Evolutionary conservation across 2,797 vertebrate genomes (phyloP).

Genomic region (Synaphobranchus kaupii): DNA sequence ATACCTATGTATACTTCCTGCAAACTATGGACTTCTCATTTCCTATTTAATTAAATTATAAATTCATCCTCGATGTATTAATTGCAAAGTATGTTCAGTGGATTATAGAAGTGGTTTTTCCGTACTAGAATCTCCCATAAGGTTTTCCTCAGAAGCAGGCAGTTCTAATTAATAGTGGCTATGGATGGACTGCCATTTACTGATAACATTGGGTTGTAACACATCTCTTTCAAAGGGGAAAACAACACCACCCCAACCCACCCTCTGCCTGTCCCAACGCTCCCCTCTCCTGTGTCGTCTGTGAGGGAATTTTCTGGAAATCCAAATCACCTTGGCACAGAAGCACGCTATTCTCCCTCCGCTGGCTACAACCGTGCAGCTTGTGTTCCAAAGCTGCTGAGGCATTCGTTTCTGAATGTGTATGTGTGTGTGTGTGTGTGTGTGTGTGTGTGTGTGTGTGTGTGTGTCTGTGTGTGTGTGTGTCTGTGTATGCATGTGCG

Average conservation of each 20-base stretch:
- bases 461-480: neutral
- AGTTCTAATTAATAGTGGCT: conserved; percentile 49
- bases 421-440: neutral
- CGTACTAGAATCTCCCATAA: conserved; percentile 41
- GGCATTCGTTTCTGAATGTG: conserved; percentile 31
- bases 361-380: conserved; percentile 28
- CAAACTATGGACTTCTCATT: neutral
- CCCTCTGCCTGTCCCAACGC: neutral
- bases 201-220: conserved; percentile 56
- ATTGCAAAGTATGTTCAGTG: neutral
- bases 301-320: conserved; percentile 19
- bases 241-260: conserved; percentile 12
- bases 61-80: neutral
- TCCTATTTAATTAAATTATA: neutral
- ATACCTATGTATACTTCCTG: neutral
- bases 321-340: neutral
- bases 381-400: conserved; percentile 58
- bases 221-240: conserved; percentile 39
- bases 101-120: conserved; percentile 13
- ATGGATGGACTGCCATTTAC: conserved; percentile 47
- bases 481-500: neutral
- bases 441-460: neutral
- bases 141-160: conserved; percentile 40
- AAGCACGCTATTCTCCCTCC: conserved; percentile 57
- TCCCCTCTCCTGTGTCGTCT: conserved; percentile 6